Conservation (phyloP, 2,113 vertebrate genomes). For the Elgaria multicarinata region DNA sequence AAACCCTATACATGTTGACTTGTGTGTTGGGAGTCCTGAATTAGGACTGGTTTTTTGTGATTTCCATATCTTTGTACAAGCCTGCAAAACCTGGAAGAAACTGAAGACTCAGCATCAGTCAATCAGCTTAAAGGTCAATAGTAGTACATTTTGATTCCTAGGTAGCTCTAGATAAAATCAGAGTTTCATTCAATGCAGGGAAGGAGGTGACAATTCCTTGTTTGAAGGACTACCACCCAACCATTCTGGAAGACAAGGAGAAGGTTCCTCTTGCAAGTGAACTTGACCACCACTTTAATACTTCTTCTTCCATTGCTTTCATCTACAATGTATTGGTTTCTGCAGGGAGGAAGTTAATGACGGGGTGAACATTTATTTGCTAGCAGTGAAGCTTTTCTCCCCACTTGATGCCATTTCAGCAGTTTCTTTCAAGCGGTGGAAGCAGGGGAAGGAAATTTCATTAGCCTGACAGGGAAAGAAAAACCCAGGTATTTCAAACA, state of each 20-base stretch:
- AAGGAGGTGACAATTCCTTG: background rate
- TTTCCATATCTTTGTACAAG: no score
- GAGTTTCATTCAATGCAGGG: background rate
- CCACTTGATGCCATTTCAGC: background rate
- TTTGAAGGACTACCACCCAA: background rate
- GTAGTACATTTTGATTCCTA: no score
- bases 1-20: no score
- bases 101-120: no score
- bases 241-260: no score
- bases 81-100: no score
- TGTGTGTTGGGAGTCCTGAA: no score
- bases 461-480: background rate
- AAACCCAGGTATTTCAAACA: background rate
- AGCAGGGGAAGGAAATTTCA: background rate
- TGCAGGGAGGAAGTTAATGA: background rate
- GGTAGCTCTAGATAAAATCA: background rate
- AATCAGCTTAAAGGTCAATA: no score
- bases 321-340: background rate
- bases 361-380: background rate
- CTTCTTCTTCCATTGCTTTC: background rate
- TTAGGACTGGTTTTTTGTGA: no score
- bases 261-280: background rate
- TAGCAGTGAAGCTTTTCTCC: background rate
- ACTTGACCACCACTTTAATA: background rate
- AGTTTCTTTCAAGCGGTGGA: background rate